These are phyloP conservation scores for Heliconius hortense DNA, from an alignment of 2,888 invertebrate genomes.

Conservation along the genomic window DNA sequence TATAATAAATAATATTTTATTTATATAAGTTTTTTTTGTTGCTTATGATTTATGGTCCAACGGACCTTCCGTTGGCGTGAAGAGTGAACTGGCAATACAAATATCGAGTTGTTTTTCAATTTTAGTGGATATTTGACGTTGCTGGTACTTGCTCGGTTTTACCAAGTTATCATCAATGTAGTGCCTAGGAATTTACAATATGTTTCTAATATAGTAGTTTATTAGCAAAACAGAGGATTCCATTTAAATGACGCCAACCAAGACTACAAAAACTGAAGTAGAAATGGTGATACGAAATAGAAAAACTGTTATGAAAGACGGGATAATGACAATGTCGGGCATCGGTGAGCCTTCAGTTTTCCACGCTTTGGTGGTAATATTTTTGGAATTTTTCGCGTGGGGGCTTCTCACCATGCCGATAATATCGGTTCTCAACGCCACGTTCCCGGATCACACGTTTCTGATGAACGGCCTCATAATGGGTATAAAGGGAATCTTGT, in stretches of 20 bases:
- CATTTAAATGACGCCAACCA: constrained; percentile 86
- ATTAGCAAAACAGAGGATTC: constrained; percentile 63
- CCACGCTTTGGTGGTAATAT: constrained; percentile 99
- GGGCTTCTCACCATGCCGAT: constrained; percentile 99
- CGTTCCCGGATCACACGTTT: constrained; percentile 99
- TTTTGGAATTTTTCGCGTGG: constrained; percentile 99
- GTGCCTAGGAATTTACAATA: constrained; percentile 69
- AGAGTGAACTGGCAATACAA: constrained; percentile 53
- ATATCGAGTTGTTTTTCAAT: constrained; percentile 76
- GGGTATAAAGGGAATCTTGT: constrained; percentile 98
- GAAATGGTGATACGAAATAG: constrained; percentile 94
- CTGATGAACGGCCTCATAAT: constrained; percentile 99
- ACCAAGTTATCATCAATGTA: constrained; percentile 66
- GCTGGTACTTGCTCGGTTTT: constrained; percentile 68
- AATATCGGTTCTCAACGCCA: constrained; percentile 96
- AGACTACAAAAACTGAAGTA: constrained; percentile 91
- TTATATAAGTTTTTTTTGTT: no score
- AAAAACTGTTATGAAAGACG: constrained; percentile 93
- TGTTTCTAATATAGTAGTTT: constrained; percentile 73
- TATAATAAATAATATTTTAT: background rate
- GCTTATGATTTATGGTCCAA: background rate
- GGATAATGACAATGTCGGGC: constrained; percentile 92
- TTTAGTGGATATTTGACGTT: constrained; percentile 78
- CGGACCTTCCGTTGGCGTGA: background rate
- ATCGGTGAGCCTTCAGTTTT: constrained; percentile 97